Conservation (phyloP, 1,140 invertebrate genomes). For the Hormaphis cornu region DNA sequence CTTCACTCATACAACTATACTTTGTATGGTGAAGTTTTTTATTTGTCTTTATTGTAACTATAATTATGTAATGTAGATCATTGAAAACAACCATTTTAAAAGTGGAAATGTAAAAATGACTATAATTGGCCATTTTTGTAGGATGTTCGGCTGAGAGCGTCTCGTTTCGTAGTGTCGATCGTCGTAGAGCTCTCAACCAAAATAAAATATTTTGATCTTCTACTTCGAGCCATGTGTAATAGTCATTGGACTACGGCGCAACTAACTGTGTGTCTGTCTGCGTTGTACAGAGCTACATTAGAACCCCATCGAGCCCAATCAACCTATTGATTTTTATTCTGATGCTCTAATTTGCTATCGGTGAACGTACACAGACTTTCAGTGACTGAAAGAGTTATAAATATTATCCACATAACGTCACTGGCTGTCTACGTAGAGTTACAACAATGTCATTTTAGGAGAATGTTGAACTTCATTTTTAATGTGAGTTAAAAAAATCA, state of each 20-base stretch:
- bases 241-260: constrained; percentile 15
- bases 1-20: constrained; percentile 37
- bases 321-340: constrained; percentile 27
- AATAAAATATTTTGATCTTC: constrained; percentile 33
- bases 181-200: constrained; percentile 38
- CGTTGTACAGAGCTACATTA: constrained; percentile 19
- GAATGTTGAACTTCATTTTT: constrained; percentile 28
- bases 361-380: constrained; percentile 25
- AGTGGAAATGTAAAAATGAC: constrained; percentile 39
- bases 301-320: constrained; percentile 19
- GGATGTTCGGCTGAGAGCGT: constrained; percentile 45
- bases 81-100: constrained; percentile 6
- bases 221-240: constrained; percentile 22
- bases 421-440: constrained; percentile 16
- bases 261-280: constrained; percentile 16
- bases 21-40: constrained; percentile 33
- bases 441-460: constrained; percentile 30
- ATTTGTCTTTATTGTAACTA: background rate
- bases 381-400: constrained; percentile 17
- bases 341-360: constrained; percentile 27
- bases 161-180: constrained; percentile 39
- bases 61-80: constrained; percentile 19
- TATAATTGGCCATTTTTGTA: constrained; percentile 49
- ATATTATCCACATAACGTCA: constrained; percentile 26
- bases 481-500: constrained; percentile 22